A percentile compares a stretch with the other conserved stretches of the same genome.
These are phyloP conservation scores for Tricholaema leucomelas DNA, from an alignment of 2,113 vertebrate species.

Conservation along the genomic window DNA sequence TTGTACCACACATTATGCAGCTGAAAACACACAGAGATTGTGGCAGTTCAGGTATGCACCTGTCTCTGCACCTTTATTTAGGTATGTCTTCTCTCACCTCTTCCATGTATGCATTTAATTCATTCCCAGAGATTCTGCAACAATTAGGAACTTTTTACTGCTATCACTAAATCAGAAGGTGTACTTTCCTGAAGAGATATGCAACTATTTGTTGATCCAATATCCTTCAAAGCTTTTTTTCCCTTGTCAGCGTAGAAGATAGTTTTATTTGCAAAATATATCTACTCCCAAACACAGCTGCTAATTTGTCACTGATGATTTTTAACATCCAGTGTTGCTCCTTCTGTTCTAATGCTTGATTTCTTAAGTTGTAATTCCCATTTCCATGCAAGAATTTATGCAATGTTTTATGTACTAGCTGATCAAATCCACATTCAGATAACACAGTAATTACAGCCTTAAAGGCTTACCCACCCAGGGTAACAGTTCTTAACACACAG, in stretches of 20 bases:
- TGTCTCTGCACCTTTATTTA: neutral
- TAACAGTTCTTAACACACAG: neutral
- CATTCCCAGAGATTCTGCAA: neutral
- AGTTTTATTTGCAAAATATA: neutral
- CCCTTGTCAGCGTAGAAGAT: accelerated
- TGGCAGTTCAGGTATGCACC: neutral
- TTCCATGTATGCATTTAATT: neutral
- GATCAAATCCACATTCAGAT: neutral
- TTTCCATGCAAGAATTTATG: neutral
- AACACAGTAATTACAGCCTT: neutral
- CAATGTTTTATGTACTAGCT: neutral
- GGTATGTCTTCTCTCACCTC: neutral
- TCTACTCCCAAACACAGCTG: neutral
- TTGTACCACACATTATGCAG: neutral
- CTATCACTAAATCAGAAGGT: neutral
- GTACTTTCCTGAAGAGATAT: accelerated
- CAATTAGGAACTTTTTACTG: neutral
- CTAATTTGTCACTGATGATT: neutral
- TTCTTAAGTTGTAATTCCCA: neutral
- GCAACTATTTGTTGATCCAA: accelerated
- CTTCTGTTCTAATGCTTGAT: neutral
- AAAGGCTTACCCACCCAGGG: neutral
- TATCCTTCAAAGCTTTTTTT: neutral
- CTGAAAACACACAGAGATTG: neutral
- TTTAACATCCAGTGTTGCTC: neutral